A percentile compares a stretch with the other conserved stretches of the same genome.
phyloP scores from a whole-genome alignment of 1,140 invertebrate genomes.

The Heliconius congener region DNA sequence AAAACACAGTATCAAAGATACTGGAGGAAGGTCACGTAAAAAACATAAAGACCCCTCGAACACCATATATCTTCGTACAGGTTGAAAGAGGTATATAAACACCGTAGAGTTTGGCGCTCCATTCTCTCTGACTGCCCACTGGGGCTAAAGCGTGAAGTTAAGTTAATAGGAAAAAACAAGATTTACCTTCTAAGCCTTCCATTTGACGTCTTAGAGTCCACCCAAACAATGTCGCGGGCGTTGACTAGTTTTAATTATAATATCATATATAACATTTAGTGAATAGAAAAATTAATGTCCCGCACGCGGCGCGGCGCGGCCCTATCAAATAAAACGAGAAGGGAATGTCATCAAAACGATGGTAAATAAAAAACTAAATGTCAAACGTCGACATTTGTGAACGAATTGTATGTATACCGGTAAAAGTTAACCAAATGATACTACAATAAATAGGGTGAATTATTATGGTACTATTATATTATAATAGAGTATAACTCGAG shows the following conservation, averaged over 20 bases:
- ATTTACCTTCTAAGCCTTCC: no score
- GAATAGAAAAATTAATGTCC: constrained; percentile 72
- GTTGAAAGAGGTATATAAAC: no score
- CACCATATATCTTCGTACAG: no score
- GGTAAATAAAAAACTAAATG: constrained; percentile 73
- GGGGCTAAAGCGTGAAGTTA: no score
- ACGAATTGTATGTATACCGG: background rate
- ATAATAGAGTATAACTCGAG: background rate
- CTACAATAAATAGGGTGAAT: background rate
- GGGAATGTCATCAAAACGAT: constrained; percentile 69
- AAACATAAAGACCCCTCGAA: no score
- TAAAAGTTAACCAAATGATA: constrained; percentile 2
- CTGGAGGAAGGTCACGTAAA: no score
- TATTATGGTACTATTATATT: background rate
- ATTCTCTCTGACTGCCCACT: no score
- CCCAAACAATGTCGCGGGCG: no score
- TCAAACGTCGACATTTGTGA: constrained; percentile 61
- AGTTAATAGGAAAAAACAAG: no score
- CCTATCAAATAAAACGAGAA: constrained; percentile 57
- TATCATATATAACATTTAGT: background rate
- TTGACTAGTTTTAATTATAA: constrained; percentile 13
- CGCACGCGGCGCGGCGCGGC: constrained; percentile 45
- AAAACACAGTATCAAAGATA: no score
- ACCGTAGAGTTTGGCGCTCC: no score
- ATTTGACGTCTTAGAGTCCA: no score